A percentile compares a stretch with the other conserved stretches of the same genome.
phyloP scores from a whole-genome alignment of 30 jellyfish, hydroid and myxozoan species.

The Hydractinia symbiolongicarpus region DNA sequence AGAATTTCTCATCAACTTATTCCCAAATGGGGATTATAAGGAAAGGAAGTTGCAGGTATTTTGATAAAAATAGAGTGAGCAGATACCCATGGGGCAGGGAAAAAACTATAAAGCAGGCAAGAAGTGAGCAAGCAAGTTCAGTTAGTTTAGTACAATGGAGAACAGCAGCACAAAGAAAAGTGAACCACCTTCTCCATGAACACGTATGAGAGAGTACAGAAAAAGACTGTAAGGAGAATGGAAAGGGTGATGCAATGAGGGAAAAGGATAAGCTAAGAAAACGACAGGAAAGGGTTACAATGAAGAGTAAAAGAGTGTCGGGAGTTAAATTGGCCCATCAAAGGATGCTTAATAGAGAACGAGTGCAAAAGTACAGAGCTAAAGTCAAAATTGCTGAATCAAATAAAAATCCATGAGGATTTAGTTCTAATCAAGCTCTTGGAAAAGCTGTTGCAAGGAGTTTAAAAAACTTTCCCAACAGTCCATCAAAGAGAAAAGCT shows the following conservation, averaged over 20 bases:
- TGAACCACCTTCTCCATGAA: slow-evolving; percentile 25
- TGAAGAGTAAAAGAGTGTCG: background rate
- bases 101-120: too few relatives aligned
- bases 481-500: slow-evolving; percentile 23
- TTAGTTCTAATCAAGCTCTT: slow-evolving; percentile 4
- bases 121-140: too few relatives aligned
- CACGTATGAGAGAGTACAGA: slow-evolving; percentile 32
- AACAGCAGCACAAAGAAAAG: too few relatives aligned
- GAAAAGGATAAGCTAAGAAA: slow-evolving; percentile 33
- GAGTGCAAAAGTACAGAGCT: background rate
- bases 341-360: background rate
- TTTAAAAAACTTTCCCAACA: slow-evolving; percentile 3
- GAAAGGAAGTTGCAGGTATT: too few relatives aligned
- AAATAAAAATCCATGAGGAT: slow-evolving; percentile 13
- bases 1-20: too few relatives aligned
- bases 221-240: slow-evolving; percentile 16
- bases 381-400: slow-evolving; percentile 4
- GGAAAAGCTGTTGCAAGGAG: slow-evolving; percentile 24
- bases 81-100: too few relatives aligned
- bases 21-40: too few relatives aligned
- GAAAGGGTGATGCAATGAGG: background rate
- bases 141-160: too few relatives aligned
- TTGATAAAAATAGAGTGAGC: too few relatives aligned
- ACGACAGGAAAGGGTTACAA: background rate
- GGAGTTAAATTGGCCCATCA: background rate